phyloP scores from a whole-genome alignment of 2,113 vertebrate genomes.

The Vombatus ursinus region DNA sequence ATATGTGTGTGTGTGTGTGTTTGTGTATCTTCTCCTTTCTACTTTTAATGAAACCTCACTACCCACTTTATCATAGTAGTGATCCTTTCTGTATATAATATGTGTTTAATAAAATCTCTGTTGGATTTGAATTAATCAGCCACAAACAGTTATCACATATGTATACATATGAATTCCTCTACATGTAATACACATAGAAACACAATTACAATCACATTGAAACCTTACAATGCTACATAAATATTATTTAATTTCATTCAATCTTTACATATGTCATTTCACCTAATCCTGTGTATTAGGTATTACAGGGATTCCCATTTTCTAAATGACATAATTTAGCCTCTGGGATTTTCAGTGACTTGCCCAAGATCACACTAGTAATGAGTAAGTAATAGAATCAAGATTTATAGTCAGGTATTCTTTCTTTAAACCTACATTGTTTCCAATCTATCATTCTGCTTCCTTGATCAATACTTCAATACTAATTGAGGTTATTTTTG shows the following conservation, averaged over 20 bases:
- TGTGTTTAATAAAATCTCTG: not conserved
- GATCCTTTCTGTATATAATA: not conserved
- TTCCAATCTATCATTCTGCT: not conserved
- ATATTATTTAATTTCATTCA: not conserved
- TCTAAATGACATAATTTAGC: not conserved
- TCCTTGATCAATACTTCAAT: not conserved
- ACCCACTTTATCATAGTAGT: not conserved
- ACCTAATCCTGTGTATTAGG: not conserved
- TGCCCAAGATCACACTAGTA: not conserved
- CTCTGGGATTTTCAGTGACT: not conserved
- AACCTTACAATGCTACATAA: not conserved
- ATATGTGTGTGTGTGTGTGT: not conserved
- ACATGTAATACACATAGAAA: not conserved
- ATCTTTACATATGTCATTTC: not conserved
- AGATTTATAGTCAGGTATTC: not conserved
- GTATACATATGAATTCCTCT: not conserved
- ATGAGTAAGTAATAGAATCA: not conserved
- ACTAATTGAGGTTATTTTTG: no score
- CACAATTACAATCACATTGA: not conserved
- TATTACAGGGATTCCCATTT: not conserved
- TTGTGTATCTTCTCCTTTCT: not conserved
- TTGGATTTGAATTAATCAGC: not conserved
- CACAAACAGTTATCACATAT: not conserved
- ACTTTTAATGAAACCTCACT: not conserved
- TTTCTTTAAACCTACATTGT: not conserved